phyloP scores from a whole-genome alignment of 2,113 vertebrate genomes.

The Hemicordylus capensis region DNA sequence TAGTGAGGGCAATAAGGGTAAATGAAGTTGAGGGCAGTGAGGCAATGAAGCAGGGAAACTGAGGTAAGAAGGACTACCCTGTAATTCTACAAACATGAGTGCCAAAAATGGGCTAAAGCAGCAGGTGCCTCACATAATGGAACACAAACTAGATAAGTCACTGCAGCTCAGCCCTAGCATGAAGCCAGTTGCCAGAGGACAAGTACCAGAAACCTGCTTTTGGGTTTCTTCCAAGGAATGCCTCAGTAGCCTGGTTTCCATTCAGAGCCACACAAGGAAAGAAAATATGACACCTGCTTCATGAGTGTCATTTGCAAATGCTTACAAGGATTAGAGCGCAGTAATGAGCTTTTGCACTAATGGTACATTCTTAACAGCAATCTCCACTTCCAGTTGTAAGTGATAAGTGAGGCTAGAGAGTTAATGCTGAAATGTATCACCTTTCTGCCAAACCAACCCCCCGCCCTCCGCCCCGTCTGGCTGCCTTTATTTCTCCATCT shows the following conservation, averaged over 20 bases:
- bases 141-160: neutral
- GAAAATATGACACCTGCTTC: conserved; percentile 15
- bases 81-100: neutral
- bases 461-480: neutral
- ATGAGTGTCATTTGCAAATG: conserved; percentile 55
- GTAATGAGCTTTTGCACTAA: conserved; percentile 66
- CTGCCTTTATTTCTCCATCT: neutral
- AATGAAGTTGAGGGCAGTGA: no score
- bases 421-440: conserved; percentile 61
- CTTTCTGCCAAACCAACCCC: conserved; percentile 9
- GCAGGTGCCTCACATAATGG: neutral
- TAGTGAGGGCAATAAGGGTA: no score
- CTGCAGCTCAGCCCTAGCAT: neutral
- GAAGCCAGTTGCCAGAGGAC: neutral
- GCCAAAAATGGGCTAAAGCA: no score
- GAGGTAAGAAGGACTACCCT: no score
- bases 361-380: conserved; percentile 57
- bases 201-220: neutral
- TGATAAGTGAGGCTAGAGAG: conserved; percentile 48
- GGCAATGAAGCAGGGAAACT: no score
- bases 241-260: neutral
- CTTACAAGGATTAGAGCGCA: conserved; percentile 15
- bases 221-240: neutral
- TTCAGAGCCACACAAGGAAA: neutral
- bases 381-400: conserved; percentile 60